phyloP scores from a whole-genome alignment of 2,888 invertebrate genomes.

The Cremastinae sp. region DNA sequence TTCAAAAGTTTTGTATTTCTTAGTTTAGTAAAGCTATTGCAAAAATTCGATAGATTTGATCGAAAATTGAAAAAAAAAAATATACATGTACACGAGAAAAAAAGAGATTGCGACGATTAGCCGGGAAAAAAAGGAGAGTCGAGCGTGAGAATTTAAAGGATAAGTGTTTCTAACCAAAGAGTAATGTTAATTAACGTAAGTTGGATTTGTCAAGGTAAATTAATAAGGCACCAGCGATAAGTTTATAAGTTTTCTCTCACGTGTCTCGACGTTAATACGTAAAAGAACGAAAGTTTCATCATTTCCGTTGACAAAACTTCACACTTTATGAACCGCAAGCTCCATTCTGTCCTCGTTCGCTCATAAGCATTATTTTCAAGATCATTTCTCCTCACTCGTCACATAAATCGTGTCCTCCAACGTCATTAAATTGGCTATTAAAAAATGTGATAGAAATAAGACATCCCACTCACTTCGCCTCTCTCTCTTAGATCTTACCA shows the following conservation, averaged over 20 bases:
- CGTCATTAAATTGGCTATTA: constrained; percentile 63
- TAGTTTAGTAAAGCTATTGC: too few species aligned
- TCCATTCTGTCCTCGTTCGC: neutral
- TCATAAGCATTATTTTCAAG: neutral
- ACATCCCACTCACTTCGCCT: constrained; percentile 34
- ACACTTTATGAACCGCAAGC: neutral
- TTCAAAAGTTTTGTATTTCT: neutral
- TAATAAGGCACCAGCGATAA: constrained; percentile 47
- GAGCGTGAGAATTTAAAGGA: constrained; percentile 59
- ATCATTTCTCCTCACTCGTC: constrained; percentile 3
- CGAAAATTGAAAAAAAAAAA: neutral
- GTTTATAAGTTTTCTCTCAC: constrained; percentile 55
- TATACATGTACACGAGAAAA: neutral
- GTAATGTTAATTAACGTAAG: constrained; percentile 73
- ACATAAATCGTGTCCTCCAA: constrained; percentile 38
- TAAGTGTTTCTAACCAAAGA: constrained; percentile 78
- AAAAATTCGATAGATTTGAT: neutral
- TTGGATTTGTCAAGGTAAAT: constrained; percentile 58
- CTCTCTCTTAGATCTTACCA: constrained; percentile 60
- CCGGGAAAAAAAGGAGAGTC: neutral
- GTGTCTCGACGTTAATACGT: constrained; percentile 46
- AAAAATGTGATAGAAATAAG: constrained; percentile 63
- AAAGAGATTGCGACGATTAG: neutral
- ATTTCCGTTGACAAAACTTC: constrained; percentile 2
- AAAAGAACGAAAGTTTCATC: constrained; percentile 32